Evolutionary conservation across 2,113 vertebrate genomes (phyloP).

Genomic region (Columbina picui): DNA sequence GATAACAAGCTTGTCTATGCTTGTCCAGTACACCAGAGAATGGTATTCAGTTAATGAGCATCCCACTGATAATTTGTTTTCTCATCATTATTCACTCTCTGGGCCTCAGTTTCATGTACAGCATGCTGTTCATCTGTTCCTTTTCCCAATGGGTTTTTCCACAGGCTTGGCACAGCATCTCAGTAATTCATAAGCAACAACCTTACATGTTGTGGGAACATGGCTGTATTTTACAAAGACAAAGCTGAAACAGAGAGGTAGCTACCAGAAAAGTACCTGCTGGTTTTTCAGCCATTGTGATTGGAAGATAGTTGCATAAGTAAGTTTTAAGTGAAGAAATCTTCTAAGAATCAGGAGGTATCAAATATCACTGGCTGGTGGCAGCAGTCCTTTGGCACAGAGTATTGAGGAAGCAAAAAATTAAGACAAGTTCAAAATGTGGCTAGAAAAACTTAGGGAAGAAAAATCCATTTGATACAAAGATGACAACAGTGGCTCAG

Average conservation of each 20-base stretch:
- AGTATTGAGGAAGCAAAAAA: not conserved
- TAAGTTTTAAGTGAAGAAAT: not conserved
- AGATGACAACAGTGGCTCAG: not conserved
- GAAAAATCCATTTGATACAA: not conserved
- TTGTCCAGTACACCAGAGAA: conserved; percentile 1
- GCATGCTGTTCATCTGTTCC: conserved; percentile 40
- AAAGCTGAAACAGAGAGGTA: not conserved
- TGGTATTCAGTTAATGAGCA: conserved; percentile 54
- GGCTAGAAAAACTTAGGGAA: not conserved
- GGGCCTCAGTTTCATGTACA: conserved; percentile 26
- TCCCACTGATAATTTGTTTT: conserved; percentile 59
- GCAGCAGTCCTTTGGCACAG: not conserved
- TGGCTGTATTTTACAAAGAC: not conserved
- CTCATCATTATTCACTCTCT: conserved; percentile 44
- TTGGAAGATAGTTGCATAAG: not conserved
- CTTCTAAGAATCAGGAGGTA: not conserved
- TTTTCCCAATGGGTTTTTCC: conserved; percentile 3
- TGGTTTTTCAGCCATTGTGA: not conserved
- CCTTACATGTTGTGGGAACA: not conserved
- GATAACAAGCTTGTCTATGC: conserved; percentile 24
- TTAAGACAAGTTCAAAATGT: not conserved
- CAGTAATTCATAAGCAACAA: not conserved
- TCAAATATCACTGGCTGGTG: not conserved
- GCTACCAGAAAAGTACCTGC: not conserved
- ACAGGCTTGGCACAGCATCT: not conserved